Conservation (phyloP, 35 echinoderm and acorn worm genomes). For the Eucidaris tribuloides region DNA sequence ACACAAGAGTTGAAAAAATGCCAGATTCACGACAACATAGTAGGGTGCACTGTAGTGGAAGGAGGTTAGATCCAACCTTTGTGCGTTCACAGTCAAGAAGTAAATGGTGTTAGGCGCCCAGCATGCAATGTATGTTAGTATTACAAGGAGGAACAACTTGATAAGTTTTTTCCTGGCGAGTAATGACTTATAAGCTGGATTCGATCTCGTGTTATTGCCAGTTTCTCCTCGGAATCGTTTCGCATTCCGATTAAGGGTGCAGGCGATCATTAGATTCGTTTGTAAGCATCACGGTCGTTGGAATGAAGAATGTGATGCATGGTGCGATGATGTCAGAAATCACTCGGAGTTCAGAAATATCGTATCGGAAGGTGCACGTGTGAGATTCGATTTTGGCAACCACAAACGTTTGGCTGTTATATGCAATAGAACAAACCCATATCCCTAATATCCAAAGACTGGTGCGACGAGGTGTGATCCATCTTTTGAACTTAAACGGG, state of each 20-base stretch:
- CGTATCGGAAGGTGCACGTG: no score
- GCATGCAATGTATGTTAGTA: background rate
- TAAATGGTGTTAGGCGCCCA: background rate
- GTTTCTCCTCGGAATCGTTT: no score
- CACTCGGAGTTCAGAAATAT: no score
- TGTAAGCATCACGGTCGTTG: no score
- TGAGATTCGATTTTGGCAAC: background rate
- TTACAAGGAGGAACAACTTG: conserved; percentile 3
- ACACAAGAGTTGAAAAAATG: conserved; percentile 14
- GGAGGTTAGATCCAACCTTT: background rate
- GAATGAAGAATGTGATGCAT: no score
- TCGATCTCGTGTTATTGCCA: no score
- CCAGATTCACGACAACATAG: background rate
- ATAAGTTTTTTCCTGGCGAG: background rate
- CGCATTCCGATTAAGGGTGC: no score
- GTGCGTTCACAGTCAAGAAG: background rate
- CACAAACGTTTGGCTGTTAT: background rate
- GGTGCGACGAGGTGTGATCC: background rate
- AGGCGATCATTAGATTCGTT: no score
- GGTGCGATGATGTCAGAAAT: no score
- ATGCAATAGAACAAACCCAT: background rate
- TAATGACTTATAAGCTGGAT: no score
- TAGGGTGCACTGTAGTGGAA: background rate
- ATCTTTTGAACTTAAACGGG: conserved; percentile 59
- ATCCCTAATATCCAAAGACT: background rate